Conservation (phyloP, 2,797 vertebrate species). For the Adelosebastes latens region DNA sequence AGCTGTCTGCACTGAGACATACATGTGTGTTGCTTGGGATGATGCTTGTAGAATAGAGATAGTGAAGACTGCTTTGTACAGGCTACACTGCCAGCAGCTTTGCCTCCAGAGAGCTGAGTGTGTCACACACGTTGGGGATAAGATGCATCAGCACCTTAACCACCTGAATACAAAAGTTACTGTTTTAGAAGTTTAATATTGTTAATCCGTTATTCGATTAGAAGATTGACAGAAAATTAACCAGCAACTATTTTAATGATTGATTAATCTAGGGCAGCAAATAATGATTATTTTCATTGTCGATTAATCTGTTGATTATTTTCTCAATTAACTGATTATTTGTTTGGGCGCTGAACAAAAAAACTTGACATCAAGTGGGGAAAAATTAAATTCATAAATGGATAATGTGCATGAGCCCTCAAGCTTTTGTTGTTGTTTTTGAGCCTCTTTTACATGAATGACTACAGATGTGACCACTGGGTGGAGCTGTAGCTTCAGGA, state of each 20-base stretch:
- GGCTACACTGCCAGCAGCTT: constrained; percentile 27
- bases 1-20: constrained; percentile 23
- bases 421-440: background rate
- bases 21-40: constrained; percentile 22
- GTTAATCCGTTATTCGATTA: background rate
- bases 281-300: background rate
- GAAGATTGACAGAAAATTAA: background rate
- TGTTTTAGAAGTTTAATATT: background rate
- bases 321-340: background rate
- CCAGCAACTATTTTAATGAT: background rate
- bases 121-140: background rate
- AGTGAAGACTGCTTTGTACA: constrained; percentile 14
- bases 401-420: background rate
- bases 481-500: constrained; percentile 30
- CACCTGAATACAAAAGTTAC: constrained; percentile 2
- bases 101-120: background rate
- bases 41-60: constrained; percentile 21
- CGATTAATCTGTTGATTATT: background rate
- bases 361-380: background rate
- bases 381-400: background rate
- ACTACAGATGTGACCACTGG: constrained; percentile 30
- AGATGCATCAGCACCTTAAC: background rate
- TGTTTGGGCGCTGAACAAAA: background rate
- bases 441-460: background rate
- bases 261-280: background rate